A percentile compares a stretch with the other conserved stretches of the same genome.
These are phyloP conservation scores for Dynastes maya DNA, from an alignment of 2,888 invertebrate species.

Conservation along the genomic window DNA sequence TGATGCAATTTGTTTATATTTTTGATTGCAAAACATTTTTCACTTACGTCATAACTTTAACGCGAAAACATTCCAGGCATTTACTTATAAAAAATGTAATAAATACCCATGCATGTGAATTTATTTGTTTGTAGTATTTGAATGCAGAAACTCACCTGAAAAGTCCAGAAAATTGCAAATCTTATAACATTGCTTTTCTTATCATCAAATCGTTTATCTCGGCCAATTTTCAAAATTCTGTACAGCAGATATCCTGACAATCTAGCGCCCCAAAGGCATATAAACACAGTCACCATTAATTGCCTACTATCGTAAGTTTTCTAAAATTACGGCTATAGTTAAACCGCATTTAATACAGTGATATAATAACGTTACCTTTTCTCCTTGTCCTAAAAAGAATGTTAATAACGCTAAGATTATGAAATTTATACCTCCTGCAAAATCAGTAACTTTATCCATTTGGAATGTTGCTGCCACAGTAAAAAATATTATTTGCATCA, in stretches of 20 bases:
- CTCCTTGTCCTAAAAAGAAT: constrained; percentile 88
- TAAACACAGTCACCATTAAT: constrained; percentile 90
- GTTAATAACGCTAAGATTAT: constrained; percentile 90
- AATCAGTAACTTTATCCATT: constrained; percentile 93
- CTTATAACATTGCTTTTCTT: constrained; percentile 88
- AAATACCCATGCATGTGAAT: not conserved
- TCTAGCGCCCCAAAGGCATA: constrained; percentile 90
- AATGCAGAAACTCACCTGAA: constrained; percentile 76
- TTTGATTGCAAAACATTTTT: no score
- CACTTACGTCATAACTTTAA: no score
- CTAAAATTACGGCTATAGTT: constrained; percentile 64
- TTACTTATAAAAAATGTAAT: no score
- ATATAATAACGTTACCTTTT: constrained; percentile 72
- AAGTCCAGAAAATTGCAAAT: constrained; percentile 95
- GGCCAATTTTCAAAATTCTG: constrained; percentile 90
- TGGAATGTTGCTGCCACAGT: constrained; percentile 88
- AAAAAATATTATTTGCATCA: constrained; percentile 91
- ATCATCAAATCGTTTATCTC: constrained; percentile 93
- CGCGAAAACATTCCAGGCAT: no score
- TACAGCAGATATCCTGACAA: constrained; percentile 92
- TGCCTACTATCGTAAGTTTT: constrained; percentile 88
- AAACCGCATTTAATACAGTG: not conserved
- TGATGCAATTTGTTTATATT: no score
- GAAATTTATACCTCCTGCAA: constrained; percentile 95
- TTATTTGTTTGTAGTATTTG: not conserved